These are phyloP conservation scores for Pyrgus malvae DNA, from an alignment of 2,888 invertebrate species.

Conservation along the genomic window DNA sequence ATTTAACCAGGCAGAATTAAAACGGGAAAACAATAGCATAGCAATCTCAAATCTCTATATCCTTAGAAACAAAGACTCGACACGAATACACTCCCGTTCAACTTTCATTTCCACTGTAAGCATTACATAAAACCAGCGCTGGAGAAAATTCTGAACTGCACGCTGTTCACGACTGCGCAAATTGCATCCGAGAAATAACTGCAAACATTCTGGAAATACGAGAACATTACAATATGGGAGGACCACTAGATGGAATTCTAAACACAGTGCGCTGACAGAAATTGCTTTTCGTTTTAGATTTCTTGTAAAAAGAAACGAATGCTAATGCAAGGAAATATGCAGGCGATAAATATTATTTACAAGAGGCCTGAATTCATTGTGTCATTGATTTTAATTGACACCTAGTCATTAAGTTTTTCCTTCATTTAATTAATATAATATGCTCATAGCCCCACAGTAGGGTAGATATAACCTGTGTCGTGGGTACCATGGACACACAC, in stretches of 20 bases:
- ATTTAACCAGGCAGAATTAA: neutral
- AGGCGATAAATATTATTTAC: too few species aligned
- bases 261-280: neutral
- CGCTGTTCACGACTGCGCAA: conserved; percentile 3
- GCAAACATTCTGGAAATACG: neutral
- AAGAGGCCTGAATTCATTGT: too few species aligned
- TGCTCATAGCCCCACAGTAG: too few species aligned
- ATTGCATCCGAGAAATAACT: conserved; percentile 13
- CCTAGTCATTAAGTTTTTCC: too few species aligned
- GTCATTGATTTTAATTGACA: too few species aligned
- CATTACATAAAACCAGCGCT: neutral
- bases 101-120: neutral
- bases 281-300: too few species aligned
- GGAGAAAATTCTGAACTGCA: conserved; percentile 5
- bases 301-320: too few species aligned
- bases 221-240: neutral
- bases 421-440: too few species aligned
- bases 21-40: neutral
- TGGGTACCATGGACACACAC: too few species aligned
- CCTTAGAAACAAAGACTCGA: neutral
- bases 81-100: neutral
- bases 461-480: too few species aligned
- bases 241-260: neutral
- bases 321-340: too few species aligned
- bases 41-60: neutral